Base-by-base conservation (phyloP, 2,888 invertebrate species). In the Rhorus exstirpatorius region DNA sequence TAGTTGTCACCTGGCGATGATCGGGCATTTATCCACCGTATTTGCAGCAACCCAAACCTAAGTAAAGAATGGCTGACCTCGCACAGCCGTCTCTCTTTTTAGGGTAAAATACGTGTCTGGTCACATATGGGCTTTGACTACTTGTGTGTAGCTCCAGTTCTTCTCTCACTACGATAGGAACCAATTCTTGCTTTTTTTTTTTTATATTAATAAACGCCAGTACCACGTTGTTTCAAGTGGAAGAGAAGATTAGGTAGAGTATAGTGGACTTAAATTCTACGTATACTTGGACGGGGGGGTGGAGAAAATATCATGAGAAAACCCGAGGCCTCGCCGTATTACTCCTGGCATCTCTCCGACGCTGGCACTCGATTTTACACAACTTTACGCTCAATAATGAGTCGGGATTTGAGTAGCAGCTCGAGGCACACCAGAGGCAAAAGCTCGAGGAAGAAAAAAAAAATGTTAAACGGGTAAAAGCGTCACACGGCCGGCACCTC, bases 311-410 rank as follows among this genome's bases (percentile, higher is more conserved):
- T 46, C 55, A 14, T 19, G 24, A 0, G 21, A 58, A 21, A 44
- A 44, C 26, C 44, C 44, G 19, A 12, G 61, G 26, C 26, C 31
- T 41, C 44, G n/a, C n/a, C 67, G 4, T 67, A 17, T 35, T 49
- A 51, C 51, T 19, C 67, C 17, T 51, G 19, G 41, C 17, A 6
- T 44, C 70, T 31, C 53, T 58, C 58, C 44, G 70, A 71, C 44
- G 70, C 26, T 71, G 70, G 44, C 70, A 71, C 58, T 58, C 70
- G 70, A 58, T 71, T 71, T 55, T 71, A 58, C 55, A 58, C 41
- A 44, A 71, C 70, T 71, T 71, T 71, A 58, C 58, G 55, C 58
- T 58, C 44, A 26, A 71, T 71, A 71, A 71, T 71, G 70, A 58
- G 55, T 58, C n/a, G 44, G 44, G 44, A 71, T 71, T 71, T 31